A percentile compares a stretch with the other conserved stretches of the same genome.
phyloP scores from a whole-genome alignment of 2,888 invertebrate species.

The Oxyteleia sp. region DNA sequence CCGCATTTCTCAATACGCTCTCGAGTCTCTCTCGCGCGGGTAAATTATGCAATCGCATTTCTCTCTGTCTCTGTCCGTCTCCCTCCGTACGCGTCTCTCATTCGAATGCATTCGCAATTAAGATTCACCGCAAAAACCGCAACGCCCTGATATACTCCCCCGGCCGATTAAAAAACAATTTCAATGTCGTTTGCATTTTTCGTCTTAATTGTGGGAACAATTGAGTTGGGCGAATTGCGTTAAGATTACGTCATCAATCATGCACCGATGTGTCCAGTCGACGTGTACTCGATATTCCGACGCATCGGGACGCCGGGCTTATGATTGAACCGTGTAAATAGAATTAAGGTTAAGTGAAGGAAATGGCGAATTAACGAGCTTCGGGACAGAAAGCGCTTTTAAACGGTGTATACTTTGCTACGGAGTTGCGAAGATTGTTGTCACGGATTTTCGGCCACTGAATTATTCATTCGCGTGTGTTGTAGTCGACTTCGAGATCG shows the following conservation, averaged over 20 bases:
- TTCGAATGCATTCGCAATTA: conserved; percentile 40
- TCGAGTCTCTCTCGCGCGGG: conserved; percentile 37
- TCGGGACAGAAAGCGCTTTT: conserved; percentile 37
- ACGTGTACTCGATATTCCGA: conserved; percentile 65
- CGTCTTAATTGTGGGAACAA: conserved; percentile 54
- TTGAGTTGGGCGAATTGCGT: conserved; percentile 47
- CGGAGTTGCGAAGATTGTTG: no score
- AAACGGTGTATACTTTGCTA: conserved; percentile 5
- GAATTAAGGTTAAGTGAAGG: conserved; percentile 71
- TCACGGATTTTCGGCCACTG: no score
- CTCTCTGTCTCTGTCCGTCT: conserved; percentile 9
- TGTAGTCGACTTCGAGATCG: no score
- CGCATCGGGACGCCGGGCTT: conserved; percentile 62
- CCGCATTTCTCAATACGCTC: conserved; percentile 57
- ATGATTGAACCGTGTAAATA: conserved; percentile 67
- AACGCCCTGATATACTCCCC: neutral
- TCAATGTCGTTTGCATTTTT: conserved; percentile 45
- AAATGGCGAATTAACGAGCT: conserved; percentile 65
- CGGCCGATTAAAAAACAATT: conserved; percentile 40
- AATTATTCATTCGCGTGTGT: no score
- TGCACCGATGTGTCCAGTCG: conserved; percentile 52
- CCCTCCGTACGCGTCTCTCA: conserved; percentile 18
- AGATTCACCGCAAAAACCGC: conserved; percentile 40
- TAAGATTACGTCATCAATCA: conserved; percentile 64
- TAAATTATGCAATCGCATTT: conserved; percentile 64